phyloP scores from a whole-genome alignment of 2,113 vertebrate genomes.

The Irena cyanogastra region DNA sequence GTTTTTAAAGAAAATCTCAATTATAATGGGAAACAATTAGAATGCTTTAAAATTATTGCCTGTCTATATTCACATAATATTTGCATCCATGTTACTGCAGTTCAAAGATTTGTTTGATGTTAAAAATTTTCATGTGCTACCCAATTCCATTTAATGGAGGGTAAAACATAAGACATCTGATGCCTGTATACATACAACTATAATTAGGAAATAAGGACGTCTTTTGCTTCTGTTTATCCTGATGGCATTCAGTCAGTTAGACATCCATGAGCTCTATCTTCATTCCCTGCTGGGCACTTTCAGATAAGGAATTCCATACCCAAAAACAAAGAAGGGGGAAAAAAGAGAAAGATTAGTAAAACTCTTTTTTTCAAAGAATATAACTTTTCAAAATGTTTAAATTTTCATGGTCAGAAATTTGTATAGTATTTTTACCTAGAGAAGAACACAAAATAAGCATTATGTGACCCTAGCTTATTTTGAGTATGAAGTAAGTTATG shows the following conservation, averaged over 20 bases:
- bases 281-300: neutral
- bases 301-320: neutral
- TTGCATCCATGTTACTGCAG: neutral
- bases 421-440: neutral
- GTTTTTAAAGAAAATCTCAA: neutral
- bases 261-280: neutral
- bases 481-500: neutral
- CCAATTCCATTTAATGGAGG: neutral
- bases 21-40: neutral
- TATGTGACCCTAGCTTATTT: neutral
- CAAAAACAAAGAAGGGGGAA: neutral
- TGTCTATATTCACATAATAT: neutral
- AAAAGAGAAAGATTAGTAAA: neutral
- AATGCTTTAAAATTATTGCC: neutral
- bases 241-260: neutral
- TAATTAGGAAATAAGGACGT: neutral
- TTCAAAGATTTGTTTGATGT: neutral
- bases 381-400: neutral
- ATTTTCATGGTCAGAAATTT: neutral
- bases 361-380: neutral
- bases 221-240: neutral
- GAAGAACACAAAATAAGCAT: neutral
- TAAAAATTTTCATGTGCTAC: neutral
- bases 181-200: neutral
- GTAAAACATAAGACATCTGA: neutral